Evolutionary conservation across 2,113 vertebrate species (phyloP).

Genomic region (Haemorhous mexicanus): DNA sequence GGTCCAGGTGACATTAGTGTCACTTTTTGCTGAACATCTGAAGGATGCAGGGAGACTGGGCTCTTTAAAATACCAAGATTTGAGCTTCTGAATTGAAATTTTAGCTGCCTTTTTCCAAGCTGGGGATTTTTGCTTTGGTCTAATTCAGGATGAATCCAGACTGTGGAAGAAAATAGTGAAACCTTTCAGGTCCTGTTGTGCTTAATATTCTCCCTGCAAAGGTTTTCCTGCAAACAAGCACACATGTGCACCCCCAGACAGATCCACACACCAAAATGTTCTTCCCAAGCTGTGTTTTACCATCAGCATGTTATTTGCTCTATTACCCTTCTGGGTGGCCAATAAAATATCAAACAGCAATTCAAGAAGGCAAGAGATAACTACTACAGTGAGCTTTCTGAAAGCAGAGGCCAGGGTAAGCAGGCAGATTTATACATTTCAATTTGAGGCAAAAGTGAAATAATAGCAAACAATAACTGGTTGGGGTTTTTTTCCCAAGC

Average conservation of each 20-base stretch:
- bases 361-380: conserved; percentile 9
- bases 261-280: neutral
- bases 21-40: neutral
- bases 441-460: neutral
- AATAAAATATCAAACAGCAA: conserved; percentile 22
- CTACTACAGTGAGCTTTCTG: neutral
- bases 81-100: neutral
- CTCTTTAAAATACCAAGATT: neutral
- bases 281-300: neutral
- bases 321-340: conserved; percentile 38
- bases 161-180: neutral
- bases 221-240: neutral
- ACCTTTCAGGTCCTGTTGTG: neutral
- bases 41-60: neutral
- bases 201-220: neutral
- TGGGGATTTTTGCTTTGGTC: neutral
- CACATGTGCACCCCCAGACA: neutral
- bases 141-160: neutral
- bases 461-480: neutral
- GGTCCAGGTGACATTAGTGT: neutral
- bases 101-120: neutral
- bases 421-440: neutral
- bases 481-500: neutral
- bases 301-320: neutral
- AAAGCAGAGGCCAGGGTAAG: neutral